Evolutionary conservation across 2,113 vertebrate genomes (phyloP).

Genomic region (Phyllostomus discolor): DNA sequence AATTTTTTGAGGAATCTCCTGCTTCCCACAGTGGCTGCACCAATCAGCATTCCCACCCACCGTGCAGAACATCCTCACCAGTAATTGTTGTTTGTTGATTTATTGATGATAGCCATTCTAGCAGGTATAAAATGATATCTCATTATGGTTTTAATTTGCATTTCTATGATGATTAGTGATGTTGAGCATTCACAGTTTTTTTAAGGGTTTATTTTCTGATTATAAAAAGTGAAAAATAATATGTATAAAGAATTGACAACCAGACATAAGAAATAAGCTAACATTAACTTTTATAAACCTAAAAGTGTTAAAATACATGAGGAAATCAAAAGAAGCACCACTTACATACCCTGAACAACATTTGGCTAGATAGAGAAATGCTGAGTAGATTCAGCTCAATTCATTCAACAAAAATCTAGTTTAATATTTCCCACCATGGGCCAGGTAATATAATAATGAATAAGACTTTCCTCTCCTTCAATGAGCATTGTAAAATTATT

Average conservation of each 20-base stretch:
- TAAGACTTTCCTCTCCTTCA: background rate
- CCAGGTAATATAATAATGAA: background rate
- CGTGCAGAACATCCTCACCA: too few species aligned
- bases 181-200: background rate
- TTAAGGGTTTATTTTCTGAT: background rate
- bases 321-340: background rate
- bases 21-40: too few species aligned
- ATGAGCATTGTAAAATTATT: background rate
- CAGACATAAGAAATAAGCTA: background rate
- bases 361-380: background rate
- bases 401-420: background rate
- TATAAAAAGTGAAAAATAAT: background rate
- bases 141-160: too few species aligned
- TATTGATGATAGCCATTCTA: too few species aligned
- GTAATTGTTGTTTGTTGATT: too few species aligned
- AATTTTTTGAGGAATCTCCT: too few species aligned
- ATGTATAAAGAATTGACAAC: background rate
- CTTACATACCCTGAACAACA: background rate
- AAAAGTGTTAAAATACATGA: background rate
- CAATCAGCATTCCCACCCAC: too few species aligned
- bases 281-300: background rate
- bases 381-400: background rate
- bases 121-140: too few species aligned
- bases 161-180: too few species aligned
- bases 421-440: background rate